These are phyloP conservation scores for Chrysolina haemoptera DNA, from an alignment of 2,888 invertebrate species.

Conservation along the genomic window DNA sequence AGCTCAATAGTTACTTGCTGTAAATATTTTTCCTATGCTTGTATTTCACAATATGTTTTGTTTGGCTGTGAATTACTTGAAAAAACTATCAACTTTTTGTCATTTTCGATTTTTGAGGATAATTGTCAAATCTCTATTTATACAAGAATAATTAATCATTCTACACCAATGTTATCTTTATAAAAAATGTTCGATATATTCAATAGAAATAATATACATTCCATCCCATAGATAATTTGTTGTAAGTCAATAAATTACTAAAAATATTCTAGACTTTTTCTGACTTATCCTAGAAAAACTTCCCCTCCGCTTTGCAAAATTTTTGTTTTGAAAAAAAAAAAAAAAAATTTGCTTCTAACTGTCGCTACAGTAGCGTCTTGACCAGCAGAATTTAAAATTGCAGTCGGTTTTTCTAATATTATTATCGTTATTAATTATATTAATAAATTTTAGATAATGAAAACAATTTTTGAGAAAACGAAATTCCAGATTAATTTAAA, in stretches of 20 bases:
- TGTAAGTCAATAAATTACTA: slow-evolving; percentile 19
- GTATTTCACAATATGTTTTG: slow-evolving; percentile 20
- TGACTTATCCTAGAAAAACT: no score
- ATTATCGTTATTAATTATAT: no score
- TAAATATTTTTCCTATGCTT: slow-evolving; percentile 8
- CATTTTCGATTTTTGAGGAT: neutral
- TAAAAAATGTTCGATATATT: slow-evolving; percentile 4
- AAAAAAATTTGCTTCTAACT: no score
- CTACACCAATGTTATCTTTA: slow-evolving; percentile 13
- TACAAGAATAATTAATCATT: neutral
- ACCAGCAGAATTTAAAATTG: no score
- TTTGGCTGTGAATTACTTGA: slow-evolving; percentile 21
- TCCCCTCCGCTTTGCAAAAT: no score
- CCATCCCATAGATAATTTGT: slow-evolving; percentile 21
- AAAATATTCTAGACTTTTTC: neutral
- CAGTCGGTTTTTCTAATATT: no score
- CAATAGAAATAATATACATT: slow-evolving; percentile 18
- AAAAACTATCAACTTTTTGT: neutral
- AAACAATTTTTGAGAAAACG: no score
- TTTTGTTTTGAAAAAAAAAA: no score
- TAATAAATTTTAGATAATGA: no score
- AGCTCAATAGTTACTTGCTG: slow-evolving; percentile 11
- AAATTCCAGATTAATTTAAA: no score
- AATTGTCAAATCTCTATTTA: slow-evolving; percentile 3
- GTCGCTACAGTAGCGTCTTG: no score